Conservation (phyloP, 2,888 invertebrate species). For the Dryomyza anilis region DNA sequence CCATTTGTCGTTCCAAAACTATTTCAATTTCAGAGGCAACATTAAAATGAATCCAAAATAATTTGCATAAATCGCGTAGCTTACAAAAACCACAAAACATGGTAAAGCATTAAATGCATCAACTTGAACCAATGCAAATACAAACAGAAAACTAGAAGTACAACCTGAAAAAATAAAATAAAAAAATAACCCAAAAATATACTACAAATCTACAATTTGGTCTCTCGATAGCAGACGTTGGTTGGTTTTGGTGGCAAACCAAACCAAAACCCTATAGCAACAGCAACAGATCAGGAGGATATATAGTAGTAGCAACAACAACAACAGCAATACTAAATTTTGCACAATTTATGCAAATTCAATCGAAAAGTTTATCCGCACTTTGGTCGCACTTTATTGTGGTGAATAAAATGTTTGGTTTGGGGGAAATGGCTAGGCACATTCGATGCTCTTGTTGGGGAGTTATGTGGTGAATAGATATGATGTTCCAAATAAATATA, state of each 20-base stretch:
- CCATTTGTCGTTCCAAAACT: too few species aligned
- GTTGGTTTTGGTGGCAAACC: too few species aligned
- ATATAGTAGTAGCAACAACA: background rate
- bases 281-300: background rate
- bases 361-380: slow-evolving; percentile 24
- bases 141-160: background rate
- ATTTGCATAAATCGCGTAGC: slow-evolving; percentile 22
- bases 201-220: too few species aligned
- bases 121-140: background rate
- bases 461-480: too few species aligned
- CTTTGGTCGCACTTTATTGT: slow-evolving; percentile 18
- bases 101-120: slow-evolving; percentile 10
- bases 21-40: background rate
- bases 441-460: too few species aligned
- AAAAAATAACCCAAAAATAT: background rate
- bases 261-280: background rate
- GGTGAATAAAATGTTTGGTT: slow-evolving; percentile 7
- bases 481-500: too few species aligned
- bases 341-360: slow-evolving; percentile 24
- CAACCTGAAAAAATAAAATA: background rate
- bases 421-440: background rate
- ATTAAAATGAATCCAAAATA: background rate
- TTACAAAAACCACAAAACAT: slow-evolving; percentile 12
- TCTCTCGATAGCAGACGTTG: too few species aligned
- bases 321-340: background rate